Percentiles rank a stretch among this genome's conserved stretches.
These are phyloP conservation scores for Halcyon chelicuti DNA, from an alignment of 2,797 vertebrate genomes.

Conservation along the genomic window DNA sequence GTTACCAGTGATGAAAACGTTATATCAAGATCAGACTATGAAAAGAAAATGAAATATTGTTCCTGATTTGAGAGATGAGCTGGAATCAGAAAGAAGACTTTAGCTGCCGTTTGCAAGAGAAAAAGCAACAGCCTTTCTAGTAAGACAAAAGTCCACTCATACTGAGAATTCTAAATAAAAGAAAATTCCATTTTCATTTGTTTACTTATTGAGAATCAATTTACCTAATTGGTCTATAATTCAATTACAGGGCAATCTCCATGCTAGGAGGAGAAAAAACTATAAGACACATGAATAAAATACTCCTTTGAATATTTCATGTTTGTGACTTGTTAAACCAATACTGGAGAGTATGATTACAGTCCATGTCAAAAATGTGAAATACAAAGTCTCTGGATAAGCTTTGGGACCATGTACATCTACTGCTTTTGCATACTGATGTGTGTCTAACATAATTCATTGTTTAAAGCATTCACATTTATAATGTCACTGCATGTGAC, in stretches of 20 bases:
- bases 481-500: not conserved
- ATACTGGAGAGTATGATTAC: not conserved
- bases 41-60: not conserved
- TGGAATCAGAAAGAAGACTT: not conserved
- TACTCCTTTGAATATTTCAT: not conserved
- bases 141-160: not conserved
- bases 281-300: not conserved
- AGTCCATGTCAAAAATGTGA: not conserved
- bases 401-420: not conserved
- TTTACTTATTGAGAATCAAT: not conserved
- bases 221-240: not conserved
- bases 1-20: not conserved
- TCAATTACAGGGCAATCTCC: not conserved
- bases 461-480: conserved; percentile 10
- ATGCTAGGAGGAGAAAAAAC: not conserved
- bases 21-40: not conserved
- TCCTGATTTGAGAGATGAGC: not conserved
- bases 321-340: not conserved
- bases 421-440: not conserved
- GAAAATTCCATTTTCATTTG: not conserved
- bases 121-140: not conserved
- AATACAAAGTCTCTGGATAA: not conserved
- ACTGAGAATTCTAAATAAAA: not conserved
- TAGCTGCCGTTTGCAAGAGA: not conserved
- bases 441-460: not conserved